Conservation (phyloP, 2,113 vertebrate genomes). For the Mesitornis unicolor region DNA sequence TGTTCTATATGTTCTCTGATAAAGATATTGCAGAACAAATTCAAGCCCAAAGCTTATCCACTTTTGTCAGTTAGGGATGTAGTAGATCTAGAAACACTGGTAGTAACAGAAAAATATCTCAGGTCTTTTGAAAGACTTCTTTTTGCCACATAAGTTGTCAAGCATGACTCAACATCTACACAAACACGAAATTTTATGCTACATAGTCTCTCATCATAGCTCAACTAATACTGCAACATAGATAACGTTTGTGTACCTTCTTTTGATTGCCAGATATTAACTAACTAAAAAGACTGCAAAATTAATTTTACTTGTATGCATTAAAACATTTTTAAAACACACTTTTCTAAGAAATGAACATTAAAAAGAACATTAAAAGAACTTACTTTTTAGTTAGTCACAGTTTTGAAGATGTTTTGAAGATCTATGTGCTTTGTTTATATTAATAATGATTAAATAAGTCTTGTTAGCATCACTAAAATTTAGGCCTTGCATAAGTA, state of each 20-base stretch:
- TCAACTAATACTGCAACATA: not conserved
- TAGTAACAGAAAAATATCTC: accelerated
- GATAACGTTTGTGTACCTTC: not conserved
- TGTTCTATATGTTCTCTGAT: not conserved
- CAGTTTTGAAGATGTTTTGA: not conserved
- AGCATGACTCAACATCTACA: not conserved
- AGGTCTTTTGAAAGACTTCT: not conserved
- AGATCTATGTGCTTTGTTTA: not conserved
- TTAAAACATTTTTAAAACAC: not conserved
- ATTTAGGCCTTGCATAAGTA: not conserved
- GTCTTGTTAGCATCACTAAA: not conserved
- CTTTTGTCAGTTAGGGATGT: not conserved
- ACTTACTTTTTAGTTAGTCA: not conserved
- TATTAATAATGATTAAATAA: not conserved
- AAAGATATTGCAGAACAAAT: not conserved
- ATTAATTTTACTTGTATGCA: not conserved
- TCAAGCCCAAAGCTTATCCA: not conserved
- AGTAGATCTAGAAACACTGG: not conserved
- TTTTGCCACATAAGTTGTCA: not conserved
- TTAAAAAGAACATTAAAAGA: not conserved
- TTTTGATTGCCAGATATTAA: not conserved
- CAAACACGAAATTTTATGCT: not conserved
- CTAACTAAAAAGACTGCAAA: not conserved
- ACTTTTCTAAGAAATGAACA: not conserved
- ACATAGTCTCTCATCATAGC: not conserved